phyloP scores from a whole-genome alignment of 2,113 vertebrate genomes.

The Hydrolagus affinis region DNA sequence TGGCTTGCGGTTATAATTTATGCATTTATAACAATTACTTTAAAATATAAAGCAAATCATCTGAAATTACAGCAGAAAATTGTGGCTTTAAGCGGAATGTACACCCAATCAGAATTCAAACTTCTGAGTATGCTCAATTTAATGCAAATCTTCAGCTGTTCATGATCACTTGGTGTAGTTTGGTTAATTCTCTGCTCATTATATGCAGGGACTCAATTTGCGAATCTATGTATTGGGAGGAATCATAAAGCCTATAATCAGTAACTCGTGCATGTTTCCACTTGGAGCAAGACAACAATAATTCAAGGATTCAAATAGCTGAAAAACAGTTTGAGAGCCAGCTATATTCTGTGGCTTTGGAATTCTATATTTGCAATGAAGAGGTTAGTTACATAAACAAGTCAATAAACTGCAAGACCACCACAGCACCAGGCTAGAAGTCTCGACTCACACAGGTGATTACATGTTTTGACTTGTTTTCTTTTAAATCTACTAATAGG shows the following conservation, averaged over 20 bases:
- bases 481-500: conserved; percentile 9
- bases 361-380: neutral
- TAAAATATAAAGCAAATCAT: conserved; percentile 22
- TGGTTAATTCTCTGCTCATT: neutral
- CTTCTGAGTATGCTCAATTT: neutral
- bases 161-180: neutral
- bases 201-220: neutral
- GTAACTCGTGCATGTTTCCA: neutral
- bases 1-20: neutral
- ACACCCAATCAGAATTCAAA: neutral
- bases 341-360: neutral
- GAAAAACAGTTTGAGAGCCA: neutral
- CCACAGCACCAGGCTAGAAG: conserved; percentile 23
- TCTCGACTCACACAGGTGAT: neutral
- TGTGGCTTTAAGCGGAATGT: conserved; percentile 23
- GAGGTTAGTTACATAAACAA: neutral
- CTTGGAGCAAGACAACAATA: neutral
- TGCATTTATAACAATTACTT: neutral
- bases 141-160: conserved; percentile 2
- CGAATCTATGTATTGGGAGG: neutral
- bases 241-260: neutral
- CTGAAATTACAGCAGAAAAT: conserved; percentile 20
- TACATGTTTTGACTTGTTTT: conserved; percentile 8
- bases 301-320: neutral
- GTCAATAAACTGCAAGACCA: neutral